These are phyloP conservation scores for Pagetopsis macropterus DNA, from an alignment of 2,797 vertebrate genomes.

Conservation along the genomic window DNA sequence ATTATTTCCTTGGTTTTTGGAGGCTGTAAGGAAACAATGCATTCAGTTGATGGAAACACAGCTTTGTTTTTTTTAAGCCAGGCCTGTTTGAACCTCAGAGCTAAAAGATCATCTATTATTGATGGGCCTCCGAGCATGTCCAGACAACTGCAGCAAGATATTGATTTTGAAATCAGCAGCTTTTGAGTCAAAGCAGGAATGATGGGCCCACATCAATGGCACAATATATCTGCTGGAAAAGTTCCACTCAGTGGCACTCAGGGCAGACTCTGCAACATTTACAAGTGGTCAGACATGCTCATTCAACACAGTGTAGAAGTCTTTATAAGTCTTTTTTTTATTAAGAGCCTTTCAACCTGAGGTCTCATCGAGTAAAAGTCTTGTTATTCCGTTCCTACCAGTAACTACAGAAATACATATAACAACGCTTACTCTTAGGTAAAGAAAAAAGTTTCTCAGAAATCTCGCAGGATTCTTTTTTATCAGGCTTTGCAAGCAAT, in stretches of 20 bases:
- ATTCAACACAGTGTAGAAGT: conserved; percentile 2
- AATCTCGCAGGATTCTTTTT: conserved; percentile 24
- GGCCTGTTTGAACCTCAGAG: conserved; percentile 41
- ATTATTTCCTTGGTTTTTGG: neutral
- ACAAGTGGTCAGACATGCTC: conserved; percentile 21
- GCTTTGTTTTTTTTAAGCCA: conserved; percentile 31
- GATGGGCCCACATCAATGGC: conserved; percentile 35
- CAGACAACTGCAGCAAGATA: conserved; percentile 62
- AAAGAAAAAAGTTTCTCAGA: conserved; percentile 22
- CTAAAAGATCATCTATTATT: conserved; percentile 73
- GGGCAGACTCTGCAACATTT: conserved; percentile 21
- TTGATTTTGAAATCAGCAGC: conserved; percentile 73
- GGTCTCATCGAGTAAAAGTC: neutral
- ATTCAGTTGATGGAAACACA: conserved; percentile 3
- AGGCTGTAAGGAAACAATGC: neutral
- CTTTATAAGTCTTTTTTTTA: neutral
- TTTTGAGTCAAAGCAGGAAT: conserved; percentile 50
- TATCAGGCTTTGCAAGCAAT: conserved; percentile 39
- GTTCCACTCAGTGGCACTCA: conserved; percentile 39
- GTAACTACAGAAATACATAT: conserved; percentile 6
- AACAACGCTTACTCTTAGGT: conserved; percentile 3
- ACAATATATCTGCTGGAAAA: conserved; percentile 48
- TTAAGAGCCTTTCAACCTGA: conserved; percentile 33
- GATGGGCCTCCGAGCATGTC: conserved; percentile 58
- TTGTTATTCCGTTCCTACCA: neutral